Conservation (phyloP, 2,797 vertebrate genomes). For the Falco novaeseelandiae region DNA sequence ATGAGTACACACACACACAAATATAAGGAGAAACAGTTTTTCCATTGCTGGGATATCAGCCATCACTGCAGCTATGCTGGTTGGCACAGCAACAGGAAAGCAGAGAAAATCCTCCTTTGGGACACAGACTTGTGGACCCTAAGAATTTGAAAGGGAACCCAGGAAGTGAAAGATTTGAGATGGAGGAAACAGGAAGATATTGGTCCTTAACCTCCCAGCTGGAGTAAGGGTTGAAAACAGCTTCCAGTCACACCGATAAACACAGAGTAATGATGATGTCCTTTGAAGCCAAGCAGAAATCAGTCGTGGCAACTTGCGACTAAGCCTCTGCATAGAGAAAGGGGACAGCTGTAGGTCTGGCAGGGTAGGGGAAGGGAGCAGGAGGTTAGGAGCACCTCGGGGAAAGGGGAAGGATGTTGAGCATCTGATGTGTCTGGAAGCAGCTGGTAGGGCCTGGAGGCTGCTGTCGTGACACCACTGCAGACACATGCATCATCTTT, state of each 20-base stretch:
- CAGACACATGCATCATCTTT: neutral
- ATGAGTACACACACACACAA: neutral
- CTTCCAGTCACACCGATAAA: neutral
- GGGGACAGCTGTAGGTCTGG: neutral
- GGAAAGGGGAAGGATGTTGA: neutral
- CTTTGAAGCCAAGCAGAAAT: neutral
- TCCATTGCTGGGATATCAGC: neutral
- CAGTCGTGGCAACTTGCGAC: neutral
- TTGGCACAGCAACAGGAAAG: slow-evolving; percentile 31
- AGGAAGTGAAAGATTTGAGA: neutral
- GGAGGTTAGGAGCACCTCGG: neutral
- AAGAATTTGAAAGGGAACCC: neutral
- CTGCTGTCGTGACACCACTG: neutral
- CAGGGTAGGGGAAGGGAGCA: neutral
- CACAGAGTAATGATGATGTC: neutral
- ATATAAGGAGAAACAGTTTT: neutral
- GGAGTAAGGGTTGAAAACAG: neutral
- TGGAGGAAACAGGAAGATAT: neutral
- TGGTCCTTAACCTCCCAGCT: neutral
- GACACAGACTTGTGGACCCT: neutral
- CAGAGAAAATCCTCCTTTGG: neutral
- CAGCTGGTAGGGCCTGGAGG: neutral
- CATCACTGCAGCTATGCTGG: neutral
- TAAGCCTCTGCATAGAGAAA: neutral
- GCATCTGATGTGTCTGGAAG: neutral